Evolutionary conservation across 2,113 vertebrate genomes (phyloP), one percentile per base, ranked within the genome.

Genomic region (Neoarius graeffei): DNA sequence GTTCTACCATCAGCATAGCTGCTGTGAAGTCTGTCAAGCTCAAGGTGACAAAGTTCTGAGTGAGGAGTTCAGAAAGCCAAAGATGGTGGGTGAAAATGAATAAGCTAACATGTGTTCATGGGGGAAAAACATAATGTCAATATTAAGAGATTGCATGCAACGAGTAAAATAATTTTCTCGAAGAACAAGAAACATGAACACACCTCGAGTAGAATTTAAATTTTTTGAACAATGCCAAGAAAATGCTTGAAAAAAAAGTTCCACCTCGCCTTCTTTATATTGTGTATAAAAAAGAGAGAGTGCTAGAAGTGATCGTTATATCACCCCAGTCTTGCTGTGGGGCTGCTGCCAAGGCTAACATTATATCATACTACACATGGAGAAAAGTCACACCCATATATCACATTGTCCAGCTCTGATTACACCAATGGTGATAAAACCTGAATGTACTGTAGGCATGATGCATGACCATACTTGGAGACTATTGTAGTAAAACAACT

Each of bases 261-360:
- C 50, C 64, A 35, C 71, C 30, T 84, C 15, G 35, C 52, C 23
- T 42, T 8, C 54, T 23, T 60, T 23, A 52, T 25, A 54, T 25
- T 62, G 76, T 57, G 80, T 86, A 76, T 60, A 64, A 20, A 83
- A 52, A 1, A 62, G 42, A 69, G 42, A 54, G 71, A 30, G 35
- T 81, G 56, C 42, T 73, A 88, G 85, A 89, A 92, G 87, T 83
- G 71, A 87, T 59, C 82, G 57, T 84, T 74, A 84, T 81, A 86
- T 84, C 85, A 88, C 83, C 54, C 82, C 67, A 2, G 83, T 5
- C 27, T 48, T 27, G 62, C 15, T 67, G 76, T 48, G n/a, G 59
- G 52, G 48, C 76, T 79, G n/a, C 60, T 89, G 90, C 89, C 91
- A 92, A 90, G 66, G 80, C 56, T 85, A 90, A 90, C 88, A 91